Percentiles rank a stretch among this genome's conserved stretches.
phyloP scores from a whole-genome alignment of 2,113 vertebrate genomes.

The Protobothrops flavoviridis region DNA sequence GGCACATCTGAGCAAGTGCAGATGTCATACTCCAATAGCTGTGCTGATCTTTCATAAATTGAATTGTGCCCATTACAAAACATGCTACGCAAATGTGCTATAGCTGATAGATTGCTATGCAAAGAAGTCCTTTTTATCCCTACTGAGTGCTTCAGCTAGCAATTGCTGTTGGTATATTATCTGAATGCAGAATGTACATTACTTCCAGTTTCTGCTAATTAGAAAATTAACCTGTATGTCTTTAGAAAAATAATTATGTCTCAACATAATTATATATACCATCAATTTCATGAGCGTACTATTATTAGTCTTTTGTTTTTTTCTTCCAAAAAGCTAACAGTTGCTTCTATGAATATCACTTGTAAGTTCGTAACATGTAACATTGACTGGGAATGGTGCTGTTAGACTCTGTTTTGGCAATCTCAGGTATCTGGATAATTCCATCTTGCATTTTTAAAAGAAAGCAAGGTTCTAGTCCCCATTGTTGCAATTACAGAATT shows the following conservation, averaged over 20 bases:
- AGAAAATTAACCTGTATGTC: not conserved
- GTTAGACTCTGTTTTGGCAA: not conserved
- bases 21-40: not conserved
- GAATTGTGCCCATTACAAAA: not conserved
- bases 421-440: not conserved
- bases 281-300: not conserved
- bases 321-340: not conserved
- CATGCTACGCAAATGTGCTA: not conserved
- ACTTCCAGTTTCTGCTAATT: not conserved
- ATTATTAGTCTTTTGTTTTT: not conserved
- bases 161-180: not conserved
- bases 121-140: not conserved
- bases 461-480: not conserved
- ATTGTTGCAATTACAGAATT: not conserved
- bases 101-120: not conserved
- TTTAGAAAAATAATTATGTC: not conserved
- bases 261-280: not conserved
- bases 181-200: not conserved
- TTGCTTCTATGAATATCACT: not conserved
- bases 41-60: not conserved
- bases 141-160: not conserved
- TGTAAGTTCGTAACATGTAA: not conserved
- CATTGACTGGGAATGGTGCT: not conserved
- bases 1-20: not conserved
- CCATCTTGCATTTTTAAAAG: not conserved